phyloP scores from a whole-genome alignment of 2,888 invertebrate genomes.

The Agapostemon virescens region DNA sequence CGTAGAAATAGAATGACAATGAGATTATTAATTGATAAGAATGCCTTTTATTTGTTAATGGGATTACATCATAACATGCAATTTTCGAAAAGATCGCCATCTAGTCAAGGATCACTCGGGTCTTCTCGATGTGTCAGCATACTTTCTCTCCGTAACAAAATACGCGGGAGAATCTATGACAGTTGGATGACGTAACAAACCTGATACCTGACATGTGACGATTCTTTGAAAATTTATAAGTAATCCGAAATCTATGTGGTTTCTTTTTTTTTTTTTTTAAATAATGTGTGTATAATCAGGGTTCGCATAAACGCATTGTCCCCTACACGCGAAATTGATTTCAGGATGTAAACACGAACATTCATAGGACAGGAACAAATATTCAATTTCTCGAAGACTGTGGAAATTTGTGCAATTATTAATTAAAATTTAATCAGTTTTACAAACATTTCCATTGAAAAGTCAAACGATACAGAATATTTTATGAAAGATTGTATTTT shows the following conservation, averaged over 20 bases:
- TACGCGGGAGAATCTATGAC: constrained; percentile 48
- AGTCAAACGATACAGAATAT: not conserved
- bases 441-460: not conserved
- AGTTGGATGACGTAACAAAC: constrained; percentile 44
- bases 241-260: constrained; percentile 2
- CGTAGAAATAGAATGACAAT: constrained; percentile 43
- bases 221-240: constrained; percentile 21
- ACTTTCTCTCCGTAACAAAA: constrained; percentile 17
- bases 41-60: constrained; percentile 37
- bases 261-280: not conserved
- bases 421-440: not conserved
- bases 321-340: not conserved
- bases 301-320: constrained; percentile 7
- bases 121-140: constrained; percentile 38
- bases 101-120: constrained; percentile 51
- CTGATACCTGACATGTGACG: constrained; percentile 33
- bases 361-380: not conserved
- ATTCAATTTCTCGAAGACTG: not conserved
- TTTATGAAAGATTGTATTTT: not conserved
- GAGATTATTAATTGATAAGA: constrained; percentile 53
- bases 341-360: not conserved
- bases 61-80: constrained; percentile 28
- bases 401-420: not conserved
- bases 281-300: constrained; percentile 11
- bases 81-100: constrained; percentile 64